phyloP scores from a whole-genome alignment of 92 coral and sea anemone species.

The Paramuricea clavata region DNA sequence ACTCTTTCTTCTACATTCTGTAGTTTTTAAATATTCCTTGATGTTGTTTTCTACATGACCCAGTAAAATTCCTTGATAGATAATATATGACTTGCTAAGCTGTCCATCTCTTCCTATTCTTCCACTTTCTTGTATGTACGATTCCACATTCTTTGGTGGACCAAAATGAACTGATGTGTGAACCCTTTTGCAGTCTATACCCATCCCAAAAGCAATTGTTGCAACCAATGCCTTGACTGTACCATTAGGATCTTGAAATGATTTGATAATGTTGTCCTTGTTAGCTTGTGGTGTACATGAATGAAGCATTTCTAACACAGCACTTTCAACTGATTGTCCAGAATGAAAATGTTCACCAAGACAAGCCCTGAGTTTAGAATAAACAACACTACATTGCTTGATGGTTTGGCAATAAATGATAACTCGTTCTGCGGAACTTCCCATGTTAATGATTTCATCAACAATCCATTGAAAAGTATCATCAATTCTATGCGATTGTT shows the following conservation, averaged over 20 bases:
- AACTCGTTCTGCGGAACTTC: neutral
- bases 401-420: slow-evolving; percentile 39
- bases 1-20: slow-evolving; percentile 38
- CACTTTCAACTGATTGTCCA: slow-evolving; percentile 2
- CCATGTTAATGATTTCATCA: slow-evolving; percentile 24
- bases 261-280: slow-evolving; percentile 40
- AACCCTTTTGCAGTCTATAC: slow-evolving; percentile 46
- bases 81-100: slow-evolving; percentile 36
- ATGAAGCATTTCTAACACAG: slow-evolving; percentile 42
- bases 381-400: slow-evolving; percentile 44
- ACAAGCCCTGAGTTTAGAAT: slow-evolving; percentile 15
- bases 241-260: slow-evolving; percentile 37
- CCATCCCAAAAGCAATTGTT: slow-evolving; percentile 61
- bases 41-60: slow-evolving; percentile 46
- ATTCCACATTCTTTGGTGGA: slow-evolving; percentile 35
- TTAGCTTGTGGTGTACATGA: slow-evolving; percentile 33
- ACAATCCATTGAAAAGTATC: slow-evolving; percentile 34
- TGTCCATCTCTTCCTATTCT: slow-evolving; percentile 33
- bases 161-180: slow-evolving; percentile 62
- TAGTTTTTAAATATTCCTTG: slow-evolving; percentile 42
- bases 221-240: slow-evolving; percentile 24
- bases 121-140: slow-evolving; percentile 27
- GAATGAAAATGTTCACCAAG: slow-evolving; percentile 9
- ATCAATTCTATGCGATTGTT: slow-evolving; percentile 30
- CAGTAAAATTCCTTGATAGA: slow-evolving; percentile 34